Conservation (phyloP, 2,797 vertebrate species). For the Tauraco hartlaubi region DNA sequence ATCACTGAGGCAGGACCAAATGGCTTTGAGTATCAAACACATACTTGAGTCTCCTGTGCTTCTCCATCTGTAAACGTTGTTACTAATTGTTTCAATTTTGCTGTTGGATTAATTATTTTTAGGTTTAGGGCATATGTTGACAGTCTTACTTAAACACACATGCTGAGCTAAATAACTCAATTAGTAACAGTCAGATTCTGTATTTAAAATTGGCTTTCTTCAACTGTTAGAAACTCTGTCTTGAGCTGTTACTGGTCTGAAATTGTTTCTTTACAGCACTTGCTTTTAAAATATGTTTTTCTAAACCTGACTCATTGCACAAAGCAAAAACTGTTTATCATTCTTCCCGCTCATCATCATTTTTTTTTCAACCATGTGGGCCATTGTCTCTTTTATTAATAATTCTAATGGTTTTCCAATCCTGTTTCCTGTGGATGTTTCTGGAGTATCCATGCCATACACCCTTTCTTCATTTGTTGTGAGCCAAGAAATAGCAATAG, state of each 20-base stretch:
- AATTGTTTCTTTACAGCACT: not conserved
- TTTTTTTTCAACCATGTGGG: not conserved
- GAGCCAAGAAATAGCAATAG: not conserved
- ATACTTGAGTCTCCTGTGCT: not conserved
- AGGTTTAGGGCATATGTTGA: not conserved
- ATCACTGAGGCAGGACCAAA: not conserved
- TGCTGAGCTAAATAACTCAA: not conserved
- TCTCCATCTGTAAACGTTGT: not conserved
- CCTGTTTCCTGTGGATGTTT: not conserved
- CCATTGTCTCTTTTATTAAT: not conserved
- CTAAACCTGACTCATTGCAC: not conserved
- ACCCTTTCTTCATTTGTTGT: not conserved
- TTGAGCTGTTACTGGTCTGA: not conserved
- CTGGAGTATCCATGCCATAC: not conserved
- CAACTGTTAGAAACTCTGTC: not conserved
- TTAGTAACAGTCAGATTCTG: not conserved
- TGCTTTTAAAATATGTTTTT: not conserved
- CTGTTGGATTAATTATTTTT: not conserved
- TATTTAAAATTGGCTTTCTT: not conserved
- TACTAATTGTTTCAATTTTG: not conserved
- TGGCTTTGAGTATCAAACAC: not conserved
- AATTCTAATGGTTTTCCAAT: not conserved
- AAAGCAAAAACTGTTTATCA: not conserved
- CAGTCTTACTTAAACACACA: not conserved
- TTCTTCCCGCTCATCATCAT: not conserved